Evolutionary conservation across 2,888 invertebrate species (phyloP).

Genomic region (Frankliniella fusca): DNA sequence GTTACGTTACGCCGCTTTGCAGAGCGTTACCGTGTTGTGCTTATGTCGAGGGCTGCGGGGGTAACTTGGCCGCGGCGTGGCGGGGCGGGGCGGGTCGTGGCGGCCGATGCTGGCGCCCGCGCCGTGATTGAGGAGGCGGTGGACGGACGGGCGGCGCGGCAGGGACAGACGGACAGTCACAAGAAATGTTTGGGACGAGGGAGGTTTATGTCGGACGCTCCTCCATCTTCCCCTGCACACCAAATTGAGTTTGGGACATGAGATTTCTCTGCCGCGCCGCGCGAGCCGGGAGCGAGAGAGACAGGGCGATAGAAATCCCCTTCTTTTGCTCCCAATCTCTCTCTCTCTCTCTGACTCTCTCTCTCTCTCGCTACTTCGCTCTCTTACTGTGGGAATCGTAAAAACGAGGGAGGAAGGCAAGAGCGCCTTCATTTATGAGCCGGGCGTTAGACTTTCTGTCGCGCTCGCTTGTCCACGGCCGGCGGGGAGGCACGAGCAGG

Average conservation of each 20-base stretch:
- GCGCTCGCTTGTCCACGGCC: neutral
- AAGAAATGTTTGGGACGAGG: neutral
- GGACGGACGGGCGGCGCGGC: neutral
- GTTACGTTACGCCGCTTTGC: too few species aligned
- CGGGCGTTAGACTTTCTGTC: constrained; percentile 2
- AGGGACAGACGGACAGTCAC: too few species aligned
- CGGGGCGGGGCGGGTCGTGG: neutral
- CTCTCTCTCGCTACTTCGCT: neutral
- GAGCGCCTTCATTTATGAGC: constrained; percentile 24
- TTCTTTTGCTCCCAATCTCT: too few species aligned
- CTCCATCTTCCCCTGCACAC: constrained; percentile 10
- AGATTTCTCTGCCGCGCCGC: neutral
- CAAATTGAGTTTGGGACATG: constrained; percentile 26
- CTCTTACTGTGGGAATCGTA: neutral
- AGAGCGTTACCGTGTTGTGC: too few species aligned
- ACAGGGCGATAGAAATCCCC: too few species aligned
- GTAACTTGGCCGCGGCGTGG: too few species aligned
- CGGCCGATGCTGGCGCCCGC: neutral
- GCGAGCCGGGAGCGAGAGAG: too few species aligned
- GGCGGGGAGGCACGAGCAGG: neutral
- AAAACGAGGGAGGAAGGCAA: neutral
- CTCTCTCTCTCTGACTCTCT: neutral
- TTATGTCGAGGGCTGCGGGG: neutral
- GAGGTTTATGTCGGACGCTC: neutral
- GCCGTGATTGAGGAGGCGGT: neutral